A percentile compares a stretch with the other conserved stretches of the same genome.
These are phyloP conservation scores for Tetraodon nigroviridis DNA, from an alignment of 2,113 vertebrate species.

Conservation along the genomic window DNA sequence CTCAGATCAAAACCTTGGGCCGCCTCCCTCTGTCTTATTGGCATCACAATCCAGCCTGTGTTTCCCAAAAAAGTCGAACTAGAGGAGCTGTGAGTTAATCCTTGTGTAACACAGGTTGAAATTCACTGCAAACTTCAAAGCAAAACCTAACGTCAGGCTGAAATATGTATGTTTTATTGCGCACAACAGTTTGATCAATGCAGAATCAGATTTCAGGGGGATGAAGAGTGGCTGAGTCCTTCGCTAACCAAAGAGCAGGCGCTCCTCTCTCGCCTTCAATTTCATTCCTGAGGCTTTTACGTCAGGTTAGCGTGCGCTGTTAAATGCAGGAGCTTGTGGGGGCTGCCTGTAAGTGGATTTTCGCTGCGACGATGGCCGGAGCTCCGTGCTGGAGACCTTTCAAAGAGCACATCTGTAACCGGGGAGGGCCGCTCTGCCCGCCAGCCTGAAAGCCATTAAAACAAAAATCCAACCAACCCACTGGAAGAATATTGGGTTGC, in stretches of 20 bases:
- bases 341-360: slow-evolving; percentile 51
- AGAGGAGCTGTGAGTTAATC: too few relatives aligned
- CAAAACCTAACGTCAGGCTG: too few relatives aligned
- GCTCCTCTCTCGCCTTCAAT: slow-evolving; percentile 17
- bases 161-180: too few relatives aligned
- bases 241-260: slow-evolving; percentile 3
- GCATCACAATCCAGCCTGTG: slow-evolving; percentile 14
- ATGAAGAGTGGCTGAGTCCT: slow-evolving; percentile 13
- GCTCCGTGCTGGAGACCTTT: slow-evolving; percentile 35
- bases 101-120: too few relatives aligned
- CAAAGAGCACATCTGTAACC: slow-evolving; percentile 39
- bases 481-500: slow-evolving; percentile 53
- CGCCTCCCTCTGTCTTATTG: slow-evolving; percentile 5
- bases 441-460: slow-evolving; percentile 61
- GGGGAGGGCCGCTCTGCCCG: slow-evolving; percentile 37
- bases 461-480: slow-evolving; percentile 32
- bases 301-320: slow-evolving; percentile 33
- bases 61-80: too few relatives aligned
- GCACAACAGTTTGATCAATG: not conserved
- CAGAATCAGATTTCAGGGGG: slow-evolving; percentile 5
- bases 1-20: too few relatives aligned
- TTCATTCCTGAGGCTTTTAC: slow-evolving; percentile 39
- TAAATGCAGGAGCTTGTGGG: slow-evolving; percentile 35
- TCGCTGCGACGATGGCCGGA: slow-evolving; percentile 33
- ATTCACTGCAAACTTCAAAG: too few relatives aligned